phyloP scores from a whole-genome alignment of 2,113 vertebrate species.

The Notechis scutatus region DNA sequence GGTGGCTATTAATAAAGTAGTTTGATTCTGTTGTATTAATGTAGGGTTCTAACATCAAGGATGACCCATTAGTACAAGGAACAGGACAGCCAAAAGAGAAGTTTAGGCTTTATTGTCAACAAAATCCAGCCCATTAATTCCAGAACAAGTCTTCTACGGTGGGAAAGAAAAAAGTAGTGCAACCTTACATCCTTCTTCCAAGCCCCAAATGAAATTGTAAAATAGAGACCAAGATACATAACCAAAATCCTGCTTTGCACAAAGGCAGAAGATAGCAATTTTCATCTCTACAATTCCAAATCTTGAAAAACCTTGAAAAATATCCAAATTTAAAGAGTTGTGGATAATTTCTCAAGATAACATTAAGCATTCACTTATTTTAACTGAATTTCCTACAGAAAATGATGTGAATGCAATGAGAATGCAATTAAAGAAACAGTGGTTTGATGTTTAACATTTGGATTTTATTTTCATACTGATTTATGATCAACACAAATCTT shows the following conservation, averaged over 20 bases:
- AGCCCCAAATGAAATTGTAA: not conserved
- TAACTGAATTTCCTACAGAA: not conserved
- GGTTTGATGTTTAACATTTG: not conserved
- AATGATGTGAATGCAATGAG: not conserved
- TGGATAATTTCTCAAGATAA: not conserved
- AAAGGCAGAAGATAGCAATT: not conserved
- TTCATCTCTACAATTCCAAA: not conserved
- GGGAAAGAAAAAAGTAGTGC: not conserved
- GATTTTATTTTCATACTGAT: not conserved
- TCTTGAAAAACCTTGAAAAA: not conserved
- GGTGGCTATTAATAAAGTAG: not conserved
- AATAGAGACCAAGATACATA: not conserved
- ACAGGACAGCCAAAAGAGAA: not conserved
- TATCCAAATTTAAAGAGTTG: not conserved
- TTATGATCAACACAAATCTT: not conserved
- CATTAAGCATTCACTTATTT: not conserved
- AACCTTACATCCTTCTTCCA: not conserved
- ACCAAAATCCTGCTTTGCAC: not conserved
- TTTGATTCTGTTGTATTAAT: not conserved
- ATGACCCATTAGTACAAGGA: not conserved
- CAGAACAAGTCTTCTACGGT: not conserved
- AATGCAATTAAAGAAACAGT: not conserved
- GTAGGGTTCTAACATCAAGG: not conserved
- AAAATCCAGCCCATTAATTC: not conserved
- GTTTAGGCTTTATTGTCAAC: slow-evolving; percentile 22